Evolutionary conservation across 1,140 invertebrate species (phyloP), one percentile per base, ranked within the genome.

Genomic region (Berghia stephanieae): DNA sequence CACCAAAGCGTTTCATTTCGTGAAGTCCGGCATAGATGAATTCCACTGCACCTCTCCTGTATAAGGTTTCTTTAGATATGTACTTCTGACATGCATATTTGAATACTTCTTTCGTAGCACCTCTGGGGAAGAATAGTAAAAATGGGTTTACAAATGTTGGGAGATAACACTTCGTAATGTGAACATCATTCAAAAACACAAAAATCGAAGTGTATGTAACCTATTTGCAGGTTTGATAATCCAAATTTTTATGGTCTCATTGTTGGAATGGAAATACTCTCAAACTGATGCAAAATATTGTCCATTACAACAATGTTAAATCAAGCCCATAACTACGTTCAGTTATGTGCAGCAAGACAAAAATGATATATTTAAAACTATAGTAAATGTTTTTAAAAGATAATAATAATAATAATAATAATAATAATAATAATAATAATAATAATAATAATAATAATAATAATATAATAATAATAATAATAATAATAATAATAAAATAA

Each of bases 11-110:
- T 81, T 97, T 92, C 94, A 99, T 95, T 81, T 94, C 92, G 60
- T 93, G 93, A 38, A 99, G 85, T 0, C 97, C 96, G 1, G 94
- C 92, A 86, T 95, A 94, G 80, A 99, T 96, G 89, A 99, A 99
- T 83, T 98, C 95, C 0, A 98, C 94, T 88, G 97, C 95, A 43
- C 85, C 85, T 77, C 86, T 72, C 6, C 80, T 74, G 69, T 88
- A 86, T 4, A 82, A 34, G 16, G 63, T 70, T 34, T 86, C 82
- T 74, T 83, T 82, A 8, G 81, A 49, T 24, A 84, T 42, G 76
- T 86, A 88, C 24, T 80, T 73, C 27, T 82, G 31, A 1, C 85
- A 42, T 46, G 86, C 85, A 13, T 63, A 66, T 16, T 77, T 49
- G 75, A 88, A 88, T 46, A 82, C 57, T 6, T 57, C 31, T 63